phyloP scores from a whole-genome alignment of 2,113 vertebrate genomes.

The Lepus timidus region DNA sequence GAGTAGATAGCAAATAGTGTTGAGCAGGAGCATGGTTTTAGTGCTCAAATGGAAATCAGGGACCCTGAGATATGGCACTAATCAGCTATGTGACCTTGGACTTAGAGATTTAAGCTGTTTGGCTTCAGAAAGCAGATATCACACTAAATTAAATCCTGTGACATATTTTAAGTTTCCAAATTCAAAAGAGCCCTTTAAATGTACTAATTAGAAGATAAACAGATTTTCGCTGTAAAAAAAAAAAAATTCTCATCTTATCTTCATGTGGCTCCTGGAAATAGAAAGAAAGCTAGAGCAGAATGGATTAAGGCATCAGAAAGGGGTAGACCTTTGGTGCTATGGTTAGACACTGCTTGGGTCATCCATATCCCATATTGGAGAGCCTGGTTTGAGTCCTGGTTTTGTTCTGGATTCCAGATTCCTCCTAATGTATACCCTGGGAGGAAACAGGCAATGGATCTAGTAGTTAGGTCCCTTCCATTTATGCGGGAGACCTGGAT shows the following conservation, averaged over 20 bases:
- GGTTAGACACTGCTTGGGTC: too few relatives aligned
- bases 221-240: neutral
- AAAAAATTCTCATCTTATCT: neutral
- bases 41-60: neutral
- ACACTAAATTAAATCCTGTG: too few relatives aligned
- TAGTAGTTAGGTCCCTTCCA: too few relatives aligned
- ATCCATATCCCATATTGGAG: too few relatives aligned
- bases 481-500: too few relatives aligned
- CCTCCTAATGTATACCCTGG: too few relatives aligned
- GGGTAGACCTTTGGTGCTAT: too few relatives aligned
- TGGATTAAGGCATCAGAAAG: neutral
- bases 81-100: neutral
- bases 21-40: neutral
- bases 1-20: neutral
- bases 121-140: too few relatives aligned
- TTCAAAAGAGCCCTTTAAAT: neutral
- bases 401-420: too few relatives aligned
- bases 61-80: neutral
- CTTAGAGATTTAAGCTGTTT: neutral
- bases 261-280: neutral
- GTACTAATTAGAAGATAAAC: slow-evolving; percentile 18
- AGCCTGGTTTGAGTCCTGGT: too few relatives aligned
- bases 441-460: too few relatives aligned
- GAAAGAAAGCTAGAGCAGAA: neutral
- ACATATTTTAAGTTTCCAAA: neutral